Conservation (phyloP, 2,797 vertebrate species). For the Heteromormyrus szaboi region DNA sequence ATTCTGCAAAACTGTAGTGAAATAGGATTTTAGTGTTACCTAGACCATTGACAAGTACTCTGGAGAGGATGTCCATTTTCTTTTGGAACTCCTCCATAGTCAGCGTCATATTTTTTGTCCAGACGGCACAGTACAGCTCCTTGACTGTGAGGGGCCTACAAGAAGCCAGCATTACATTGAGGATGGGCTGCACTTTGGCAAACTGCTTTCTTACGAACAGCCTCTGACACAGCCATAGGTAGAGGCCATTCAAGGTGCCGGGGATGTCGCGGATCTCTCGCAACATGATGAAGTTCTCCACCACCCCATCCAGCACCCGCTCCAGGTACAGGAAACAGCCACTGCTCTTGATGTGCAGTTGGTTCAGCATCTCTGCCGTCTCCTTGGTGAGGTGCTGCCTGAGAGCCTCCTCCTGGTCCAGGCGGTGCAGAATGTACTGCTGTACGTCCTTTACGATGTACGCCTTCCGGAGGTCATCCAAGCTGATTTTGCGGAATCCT, state of each 20-base stretch:
- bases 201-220: constrained; percentile 98
- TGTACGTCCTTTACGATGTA: constrained; percentile 98
- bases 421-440: constrained; percentile 93
- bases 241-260: constrained; percentile 92
- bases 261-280: constrained; percentile 97
- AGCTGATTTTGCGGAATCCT: constrained; percentile 97
- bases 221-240: constrained; percentile 97
- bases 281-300: constrained; percentile 95
- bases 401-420: constrained; percentile 94
- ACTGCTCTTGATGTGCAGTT: constrained; percentile 98
- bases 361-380: constrained; percentile 97
- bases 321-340: constrained; percentile 97
- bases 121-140: constrained; percentile 88
- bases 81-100: constrained; percentile 94
- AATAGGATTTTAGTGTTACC: constrained; percentile 90
- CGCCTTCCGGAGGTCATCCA: constrained; percentile 94
- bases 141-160: constrained; percentile 83
- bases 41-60: constrained; percentile 83
- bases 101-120: constrained; percentile 91
- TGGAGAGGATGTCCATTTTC: constrained; percentile 91
- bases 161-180: constrained; percentile 92
- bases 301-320: constrained; percentile 91
- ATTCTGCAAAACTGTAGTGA: constrained; percentile 97
- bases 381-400: constrained; percentile 97
- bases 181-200: constrained; percentile 93